These are phyloP conservation scores for Euwallacea fornicatus DNA, from an alignment of 1,140 invertebrate species.

Conservation along the genomic window DNA sequence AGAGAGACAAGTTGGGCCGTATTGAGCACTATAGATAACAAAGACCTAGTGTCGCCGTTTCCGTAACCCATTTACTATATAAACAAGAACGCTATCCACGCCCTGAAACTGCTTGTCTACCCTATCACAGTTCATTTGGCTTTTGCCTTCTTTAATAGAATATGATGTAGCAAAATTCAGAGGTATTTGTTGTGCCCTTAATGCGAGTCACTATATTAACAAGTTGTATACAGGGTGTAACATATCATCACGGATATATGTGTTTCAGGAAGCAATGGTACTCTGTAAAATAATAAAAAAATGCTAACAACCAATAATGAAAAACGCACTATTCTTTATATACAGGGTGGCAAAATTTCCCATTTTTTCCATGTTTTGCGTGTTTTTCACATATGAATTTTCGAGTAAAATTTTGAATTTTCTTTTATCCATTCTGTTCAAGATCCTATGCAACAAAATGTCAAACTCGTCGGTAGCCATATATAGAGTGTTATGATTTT, in stretches of 20 bases:
- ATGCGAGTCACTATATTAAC: neutral
- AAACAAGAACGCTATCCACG: slow-evolving; percentile 15
- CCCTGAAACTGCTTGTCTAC: slow-evolving; percentile 10
- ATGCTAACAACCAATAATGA: no score
- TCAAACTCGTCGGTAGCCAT: no score
- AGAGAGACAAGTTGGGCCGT: neutral
- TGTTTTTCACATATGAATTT: no score
- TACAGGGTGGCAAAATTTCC: no score
- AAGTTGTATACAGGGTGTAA: neutral
- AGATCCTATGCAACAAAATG: no score
- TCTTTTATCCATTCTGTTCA: no score
- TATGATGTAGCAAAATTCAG: neutral
- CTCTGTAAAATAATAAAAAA: no score
- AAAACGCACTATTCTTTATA: no score
- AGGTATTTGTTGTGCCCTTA: neutral
- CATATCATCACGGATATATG: neutral
- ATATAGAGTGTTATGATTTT: no score
- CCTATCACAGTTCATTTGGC: neutral
- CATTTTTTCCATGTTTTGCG: no score
- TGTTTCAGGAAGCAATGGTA: neutral
- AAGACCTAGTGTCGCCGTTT: slow-evolving; percentile 6
- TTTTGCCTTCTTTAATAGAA: neutral
- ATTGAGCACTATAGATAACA: neutral
- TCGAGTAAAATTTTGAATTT: no score
- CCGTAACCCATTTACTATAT: slow-evolving; percentile 15